Conservation (phyloP, 2,113 vertebrate species). For the Myrmecobius fasciatus region DNA sequence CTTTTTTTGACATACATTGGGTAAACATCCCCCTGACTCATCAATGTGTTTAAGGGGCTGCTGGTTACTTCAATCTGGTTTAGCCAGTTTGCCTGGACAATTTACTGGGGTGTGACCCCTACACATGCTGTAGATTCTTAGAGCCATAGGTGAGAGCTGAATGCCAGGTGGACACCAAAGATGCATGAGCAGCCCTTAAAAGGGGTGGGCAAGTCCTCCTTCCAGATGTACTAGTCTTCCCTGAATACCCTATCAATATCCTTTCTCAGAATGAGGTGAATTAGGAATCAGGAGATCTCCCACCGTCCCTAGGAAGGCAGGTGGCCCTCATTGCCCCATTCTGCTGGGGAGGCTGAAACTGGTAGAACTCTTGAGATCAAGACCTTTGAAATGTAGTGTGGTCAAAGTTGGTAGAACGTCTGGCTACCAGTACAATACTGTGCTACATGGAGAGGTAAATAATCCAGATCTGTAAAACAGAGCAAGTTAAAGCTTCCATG, state of each 20-base stretch:
- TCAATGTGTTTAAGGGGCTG: background rate
- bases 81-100: background rate
- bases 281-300: background rate
- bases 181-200: background rate
- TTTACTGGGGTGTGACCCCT: background rate
- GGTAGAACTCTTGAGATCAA: background rate
- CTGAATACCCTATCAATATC: background rate
- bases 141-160: background rate
- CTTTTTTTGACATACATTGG: background rate
- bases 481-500: background rate
- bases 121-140: background rate
- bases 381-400: background rate
- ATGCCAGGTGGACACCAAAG: background rate
- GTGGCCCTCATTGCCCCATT: background rate
- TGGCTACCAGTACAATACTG: background rate
- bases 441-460: background rate
- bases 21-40: background rate
- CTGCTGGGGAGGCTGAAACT: background rate
- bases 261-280: background rate
- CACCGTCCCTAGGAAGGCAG: background rate
- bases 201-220: background rate
- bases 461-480: background rate
- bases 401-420: background rate
- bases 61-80: background rate
- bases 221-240: background rate